Evolutionary conservation across 2,797 vertebrate genomes (phyloP), one percentile per base, ranked within the genome.

Genomic region (Decapterus maruadsi): DNA sequence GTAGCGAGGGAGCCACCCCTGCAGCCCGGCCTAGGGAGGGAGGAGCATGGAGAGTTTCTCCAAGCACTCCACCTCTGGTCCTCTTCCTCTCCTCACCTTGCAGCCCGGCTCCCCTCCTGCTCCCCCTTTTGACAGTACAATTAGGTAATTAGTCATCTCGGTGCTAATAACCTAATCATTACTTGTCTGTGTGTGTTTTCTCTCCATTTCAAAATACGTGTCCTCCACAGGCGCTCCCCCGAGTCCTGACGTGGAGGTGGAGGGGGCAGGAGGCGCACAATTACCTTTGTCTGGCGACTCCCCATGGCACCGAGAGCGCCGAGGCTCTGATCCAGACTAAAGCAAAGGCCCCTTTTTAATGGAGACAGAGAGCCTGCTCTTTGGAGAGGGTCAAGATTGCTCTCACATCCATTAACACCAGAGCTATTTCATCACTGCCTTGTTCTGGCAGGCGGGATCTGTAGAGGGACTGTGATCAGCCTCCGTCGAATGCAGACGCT

Each of bases 121-220:
- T 81, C 75, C 83, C 81, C 80, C 82, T 83, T 94, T 91, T 93
- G 92, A 95, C 92, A 93, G 90, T 90, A 93, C 95, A 94, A 94
- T 94, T 93, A 94, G 91, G 73, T 93, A 94, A 95, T 95, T 95
- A 95, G 93, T 93, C 89, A 94, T 93, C 91, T 87, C 74, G 1
- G 63, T 43, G 75, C 89, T 95, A 95, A 95, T 95, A 93, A 94
- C 89, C 92, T 94, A 93, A 95, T 95, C 91, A 95, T 93, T 82
- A 86, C 87, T 84, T 83, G 91, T 82, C 77, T 78, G 86, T 82
- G 90, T 87, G 83, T 87, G 88, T 85, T 84, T 90, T 89, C 86
- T 92, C 79, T 14, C 26, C 4, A 81, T 92, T 92, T 93, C 82
- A 84, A 87, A 93, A 87, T 55, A 72, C 19, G 5, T 83, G 87